Percentiles rank a stretch among this genome's conserved stretches.
phyloP scores from a whole-genome alignment of 2,888 invertebrate species.

The Scrobipalpa atriplicella region DNA sequence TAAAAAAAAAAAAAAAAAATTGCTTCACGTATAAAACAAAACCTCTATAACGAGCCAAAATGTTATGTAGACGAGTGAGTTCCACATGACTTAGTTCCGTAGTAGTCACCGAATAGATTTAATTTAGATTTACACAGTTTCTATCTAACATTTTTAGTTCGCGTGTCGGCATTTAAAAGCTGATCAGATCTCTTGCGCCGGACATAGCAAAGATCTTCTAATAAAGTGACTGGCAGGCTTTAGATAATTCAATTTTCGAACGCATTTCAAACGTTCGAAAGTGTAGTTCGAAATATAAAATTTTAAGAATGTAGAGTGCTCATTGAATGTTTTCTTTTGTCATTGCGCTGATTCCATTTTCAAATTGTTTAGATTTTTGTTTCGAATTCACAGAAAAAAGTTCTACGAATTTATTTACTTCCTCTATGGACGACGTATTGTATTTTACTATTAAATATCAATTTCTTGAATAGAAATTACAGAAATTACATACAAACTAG shows the following conservation, averaged over 20 bases:
- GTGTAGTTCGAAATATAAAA: neutral
- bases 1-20: too few relatives aligned
- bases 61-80: neutral
- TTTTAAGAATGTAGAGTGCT: too few relatives aligned
- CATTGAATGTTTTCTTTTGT: too few relatives aligned
- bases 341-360: too few relatives aligned
- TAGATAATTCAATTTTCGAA: neutral
- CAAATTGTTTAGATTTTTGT: too few relatives aligned
- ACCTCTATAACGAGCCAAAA: too few relatives aligned
- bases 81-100: neutral
- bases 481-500: neutral
- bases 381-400: too few relatives aligned
- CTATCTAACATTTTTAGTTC: conserved; percentile 38
- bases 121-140: conserved; percentile 44
- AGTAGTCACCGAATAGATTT: conserved; percentile 38
- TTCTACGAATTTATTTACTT: too few relatives aligned
- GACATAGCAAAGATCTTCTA: neutral
- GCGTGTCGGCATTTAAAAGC: conserved; percentile 39
- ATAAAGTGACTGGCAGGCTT: neutral
- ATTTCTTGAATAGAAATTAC: too few relatives aligned
- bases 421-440: too few relatives aligned
- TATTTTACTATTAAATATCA: too few relatives aligned
- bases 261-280: neutral
- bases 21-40: too few relatives aligned
- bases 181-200: conserved; percentile 21